A percentile compares a stretch with the other conserved stretches of the same genome.
Evolutionary conservation across 2,888 invertebrate genomes (phyloP).

Genomic region (Volucella inflata): DNA sequence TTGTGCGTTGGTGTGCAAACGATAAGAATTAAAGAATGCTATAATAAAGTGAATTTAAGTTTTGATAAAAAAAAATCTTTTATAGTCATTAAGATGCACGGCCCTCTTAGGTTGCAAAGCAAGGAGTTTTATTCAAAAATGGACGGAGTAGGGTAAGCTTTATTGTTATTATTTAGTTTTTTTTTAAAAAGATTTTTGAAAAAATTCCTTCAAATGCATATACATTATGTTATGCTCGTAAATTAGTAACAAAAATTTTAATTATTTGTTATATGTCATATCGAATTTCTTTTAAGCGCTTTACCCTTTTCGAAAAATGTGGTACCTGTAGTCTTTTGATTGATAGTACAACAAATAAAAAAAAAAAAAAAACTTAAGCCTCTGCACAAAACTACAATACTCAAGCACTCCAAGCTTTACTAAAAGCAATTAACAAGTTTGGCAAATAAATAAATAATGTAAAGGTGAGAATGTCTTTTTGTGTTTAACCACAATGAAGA

Average conservation of each 20-base stretch:
- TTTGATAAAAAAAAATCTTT: background rate
- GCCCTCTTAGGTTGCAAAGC: slow-evolving; percentile 30
- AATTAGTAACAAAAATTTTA: background rate
- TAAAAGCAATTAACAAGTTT: slow-evolving; percentile 34
- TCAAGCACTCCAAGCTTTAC: slow-evolving; percentile 29
- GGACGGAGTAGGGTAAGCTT: slow-evolving; percentile 74
- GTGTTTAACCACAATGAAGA: slow-evolving; percentile 18
- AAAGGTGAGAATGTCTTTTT: slow-evolving; percentile 28
- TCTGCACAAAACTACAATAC: slow-evolving; percentile 50
- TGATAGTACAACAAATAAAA: background rate
- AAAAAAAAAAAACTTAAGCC: slow-evolving; percentile 3
- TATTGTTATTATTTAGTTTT: background rate
- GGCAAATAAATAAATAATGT: slow-evolving; percentile 27
- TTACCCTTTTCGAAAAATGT: slow-evolving; percentile 46
- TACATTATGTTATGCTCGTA: background rate
- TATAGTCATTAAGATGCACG: background rate
- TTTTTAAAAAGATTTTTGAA: too few relatives aligned
- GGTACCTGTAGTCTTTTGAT: slow-evolving; percentile 34
- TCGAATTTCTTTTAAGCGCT: slow-evolving; percentile 22
- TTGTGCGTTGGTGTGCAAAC: slow-evolving; percentile 59
- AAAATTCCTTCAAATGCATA: background rate
- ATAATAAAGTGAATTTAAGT: slow-evolving; percentile 8
- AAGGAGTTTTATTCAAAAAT: slow-evolving; percentile 63
- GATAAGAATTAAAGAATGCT: slow-evolving; percentile 40
- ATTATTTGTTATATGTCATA: slow-evolving; percentile 7